Evolutionary conservation across 2,888 invertebrate species (phyloP), one percentile per base, ranked within the genome.

Genomic region (Protodeltote pygarga): DNA sequence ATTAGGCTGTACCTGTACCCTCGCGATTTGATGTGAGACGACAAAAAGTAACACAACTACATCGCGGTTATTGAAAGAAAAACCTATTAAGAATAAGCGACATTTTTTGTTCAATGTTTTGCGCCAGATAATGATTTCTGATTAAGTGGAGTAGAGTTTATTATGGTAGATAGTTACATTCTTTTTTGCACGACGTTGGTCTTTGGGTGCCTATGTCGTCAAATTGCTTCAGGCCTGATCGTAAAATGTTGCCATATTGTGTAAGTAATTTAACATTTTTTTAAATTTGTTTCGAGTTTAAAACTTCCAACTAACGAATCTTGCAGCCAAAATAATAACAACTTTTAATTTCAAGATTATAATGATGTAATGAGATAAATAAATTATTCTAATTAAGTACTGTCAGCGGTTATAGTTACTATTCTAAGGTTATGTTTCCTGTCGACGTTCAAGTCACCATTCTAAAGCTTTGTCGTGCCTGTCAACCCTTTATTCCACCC

Each of bases 1-100:
- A 71, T 77, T 75, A 73, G 70, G 67, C 33, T 57, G 45, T 60
- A 59, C 64, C 33, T 57, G 45, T 60, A 59, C 64, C 66, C 63
- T 71, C 45, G 61, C 61, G 51, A 73, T 75, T 66, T 64, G 61
- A 71, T 70, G 62, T 60, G 66, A 67, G 54, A 47, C 47, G 38
- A 61, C 59, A 64, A 71, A 75, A 75, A 71, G 44, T 57, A 62
- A 70, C 66, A 54, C 31, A 35, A 38, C 39, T 37, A 50, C 49
- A 46, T 31, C 55, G 52, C 48, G 38, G 34, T 44, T 57, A 57
- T 45, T 55, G 44, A 46, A 54, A 54, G 55, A 61, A 64, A 64
- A 61, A 50, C 42, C 51, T 48, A 58, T 52, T 52, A 61, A 50
- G 13, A 40, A 31, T 38, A 35, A 44, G 44, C 46, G 60, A 54